Evolutionary conservation across 2,797 vertebrate genomes (phyloP).

Genomic region (Esox lucius): DNA sequence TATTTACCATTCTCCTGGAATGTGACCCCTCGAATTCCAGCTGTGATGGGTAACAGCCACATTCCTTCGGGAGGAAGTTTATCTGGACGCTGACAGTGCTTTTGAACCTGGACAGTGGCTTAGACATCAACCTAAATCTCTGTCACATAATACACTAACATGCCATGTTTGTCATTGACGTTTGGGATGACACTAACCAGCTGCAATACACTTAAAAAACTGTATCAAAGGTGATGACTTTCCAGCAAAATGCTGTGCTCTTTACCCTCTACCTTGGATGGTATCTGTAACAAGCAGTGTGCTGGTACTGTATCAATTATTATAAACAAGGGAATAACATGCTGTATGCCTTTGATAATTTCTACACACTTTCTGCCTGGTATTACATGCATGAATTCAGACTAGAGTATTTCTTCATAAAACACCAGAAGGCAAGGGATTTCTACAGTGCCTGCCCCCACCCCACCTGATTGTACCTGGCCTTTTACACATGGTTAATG

Average conservation of each 20-base stretch:
- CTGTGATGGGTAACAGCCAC: constrained; percentile 72
- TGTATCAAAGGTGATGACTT: constrained; percentile 65
- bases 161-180: constrained; percentile 47
- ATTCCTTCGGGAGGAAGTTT: constrained; percentile 75
- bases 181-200: constrained; percentile 46
- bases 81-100: constrained; percentile 55
- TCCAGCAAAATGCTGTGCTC: constrained; percentile 42
- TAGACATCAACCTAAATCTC: constrained; percentile 52
- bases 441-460: too few relatives aligned
- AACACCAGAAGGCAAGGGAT: too few relatives aligned
- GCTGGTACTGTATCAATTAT: too few relatives aligned
- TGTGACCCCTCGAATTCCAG: constrained; percentile 68
- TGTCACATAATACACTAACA: constrained; percentile 59
- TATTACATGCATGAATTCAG: too few relatives aligned
- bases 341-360: too few relatives aligned
- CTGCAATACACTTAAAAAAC: constrained; percentile 58
- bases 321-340: too few relatives aligned
- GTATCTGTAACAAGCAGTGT: neutral
- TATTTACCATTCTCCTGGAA: constrained; percentile 76
- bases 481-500: too few relatives aligned
- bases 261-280: constrained; percentile 15
- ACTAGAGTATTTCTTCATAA: too few relatives aligned
- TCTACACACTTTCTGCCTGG: too few relatives aligned
- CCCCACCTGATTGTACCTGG: too few relatives aligned
- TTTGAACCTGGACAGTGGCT: constrained; percentile 55